A percentile compares a stretch with the other conserved stretches of the same genome.
Conservation (phyloP, 1,140 invertebrate species). For the Saccostrea glomerata region DNA sequence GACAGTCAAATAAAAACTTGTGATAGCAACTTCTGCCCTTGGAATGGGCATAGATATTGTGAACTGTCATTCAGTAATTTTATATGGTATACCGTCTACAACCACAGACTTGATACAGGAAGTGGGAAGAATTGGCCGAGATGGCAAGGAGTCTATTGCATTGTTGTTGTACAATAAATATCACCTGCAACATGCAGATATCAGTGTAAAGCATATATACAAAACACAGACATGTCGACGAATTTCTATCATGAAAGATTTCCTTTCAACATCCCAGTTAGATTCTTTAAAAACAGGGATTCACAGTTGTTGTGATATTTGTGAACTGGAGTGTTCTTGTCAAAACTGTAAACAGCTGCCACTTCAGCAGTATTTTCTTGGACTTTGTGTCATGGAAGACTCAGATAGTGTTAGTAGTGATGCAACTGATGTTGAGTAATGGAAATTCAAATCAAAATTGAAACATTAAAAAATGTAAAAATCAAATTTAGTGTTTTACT, state of each 20-base stretch:
- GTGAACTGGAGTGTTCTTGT: not conserved
- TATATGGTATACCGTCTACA: not conserved
- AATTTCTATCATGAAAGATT: not conserved
- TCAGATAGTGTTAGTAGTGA: too few relatives aligned
- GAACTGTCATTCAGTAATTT: not conserved
- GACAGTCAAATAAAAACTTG: too few relatives aligned
- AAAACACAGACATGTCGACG: not conserved
- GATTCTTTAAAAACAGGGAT: not conserved
- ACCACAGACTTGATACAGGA: not conserved
- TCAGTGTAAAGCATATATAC: too few relatives aligned
- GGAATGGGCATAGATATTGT: too few relatives aligned
- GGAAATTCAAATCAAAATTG: not conserved
- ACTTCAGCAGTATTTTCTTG: not conserved
- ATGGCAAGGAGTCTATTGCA: too few relatives aligned
- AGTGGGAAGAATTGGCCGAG: too few relatives aligned
- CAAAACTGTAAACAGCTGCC: not conserved
- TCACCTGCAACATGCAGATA: not conserved
- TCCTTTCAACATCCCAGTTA: slow-evolving; percentile 3
- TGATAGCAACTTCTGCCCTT: too few relatives aligned
- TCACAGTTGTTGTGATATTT: not conserved
- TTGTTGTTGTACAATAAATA: not conserved
- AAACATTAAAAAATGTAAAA: not conserved
- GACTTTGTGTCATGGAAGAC: not conserved
- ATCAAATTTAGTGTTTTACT: not conserved
- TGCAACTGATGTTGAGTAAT: not conserved